phyloP scores from a whole-genome alignment of 2,113 vertebrate genomes.

The Phyllopteryx taeniolatus region DNA sequence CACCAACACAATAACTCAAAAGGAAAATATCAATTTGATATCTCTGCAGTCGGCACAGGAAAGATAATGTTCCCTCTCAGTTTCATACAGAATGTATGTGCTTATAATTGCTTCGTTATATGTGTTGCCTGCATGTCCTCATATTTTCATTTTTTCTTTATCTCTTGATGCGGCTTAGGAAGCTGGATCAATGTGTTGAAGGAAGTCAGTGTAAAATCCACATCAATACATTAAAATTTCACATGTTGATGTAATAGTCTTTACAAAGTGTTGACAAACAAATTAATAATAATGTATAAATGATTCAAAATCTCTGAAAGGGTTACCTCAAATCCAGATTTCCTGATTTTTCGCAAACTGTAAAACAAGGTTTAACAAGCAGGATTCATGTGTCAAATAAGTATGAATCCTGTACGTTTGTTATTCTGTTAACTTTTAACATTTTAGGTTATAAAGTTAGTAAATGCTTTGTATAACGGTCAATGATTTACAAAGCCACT shows the following conservation, averaged over 20 bases:
- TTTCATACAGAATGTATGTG: slow-evolving; percentile 5
- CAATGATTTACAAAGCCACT: no score
- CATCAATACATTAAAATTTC: not conserved
- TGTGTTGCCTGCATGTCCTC: not conserved
- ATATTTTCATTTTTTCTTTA: slow-evolving; percentile 4
- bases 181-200: slow-evolving; percentile 13
- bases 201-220: no score
- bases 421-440: no score
- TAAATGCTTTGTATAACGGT: no score
- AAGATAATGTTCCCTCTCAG: not conserved
- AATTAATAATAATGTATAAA: not conserved
- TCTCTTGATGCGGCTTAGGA: slow-evolving; percentile 1
- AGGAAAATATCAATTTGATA: slow-evolving; percentile 67
- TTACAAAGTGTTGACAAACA: not conserved
- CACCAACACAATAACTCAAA: slow-evolving; percentile 59
- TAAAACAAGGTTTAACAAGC: not conserved
- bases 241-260: not conserved
- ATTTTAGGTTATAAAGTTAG: no score
- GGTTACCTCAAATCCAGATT: not conserved
- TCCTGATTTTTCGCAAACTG: not conserved
- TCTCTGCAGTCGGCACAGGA: slow-evolving; percentile 32
- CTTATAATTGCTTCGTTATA: slow-evolving; percentile 1
- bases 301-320: not conserved
- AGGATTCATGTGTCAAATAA: no score
- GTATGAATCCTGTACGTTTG: no score